Evolutionary conservation across 2,888 invertebrate genomes (phyloP), one percentile per base, ranked within the genome.

Genomic region (Agrochola macilenta): DNA sequence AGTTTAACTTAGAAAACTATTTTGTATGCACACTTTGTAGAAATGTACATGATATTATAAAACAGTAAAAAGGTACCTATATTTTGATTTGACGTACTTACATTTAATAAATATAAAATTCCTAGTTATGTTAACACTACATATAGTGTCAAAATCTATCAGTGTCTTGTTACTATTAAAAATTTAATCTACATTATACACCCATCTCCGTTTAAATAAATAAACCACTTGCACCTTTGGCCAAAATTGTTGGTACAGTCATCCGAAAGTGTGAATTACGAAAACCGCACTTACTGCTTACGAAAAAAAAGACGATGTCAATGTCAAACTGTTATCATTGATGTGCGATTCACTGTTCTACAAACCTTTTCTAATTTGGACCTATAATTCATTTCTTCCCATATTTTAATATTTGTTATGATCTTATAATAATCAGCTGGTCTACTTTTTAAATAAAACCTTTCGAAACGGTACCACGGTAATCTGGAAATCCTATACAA

Each of bases 11-110:
- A 72, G 26, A 46, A 49, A 46, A 65, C 30, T 69, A 85, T 69
- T 57, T 79, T 76, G 64, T 76, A 83, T 80, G 60, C 65, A 77
- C 79, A 70, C 63, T 78, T 54, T 65, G 61, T 76, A 74, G 77
- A 79, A 81, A 83, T 82, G 66, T 83, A 77, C 79, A 80, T 58
- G n/a, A 58, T 80, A 78, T 68, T 84, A 83, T 74, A 87, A 86
- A 85, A 79, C 79, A 80, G 76, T 86, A 86, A 79, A 82, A 84
- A 80, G 66, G 74, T 78, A 78, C 78, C 64, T 79, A 68, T 17
- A 71, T 60, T 71, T 79, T 69, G 35, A 69, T 69, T 76, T 69
- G 30, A 79, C 54, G 63, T 77, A 78, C 63, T 75, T 64, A 72
- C 7, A 35, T 43, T 11, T 80, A 72, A 54, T 76, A 71, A 69